phyloP scores from a whole-genome alignment of 1,140 invertebrate genomes.

The Olivierus martensii region DNA sequence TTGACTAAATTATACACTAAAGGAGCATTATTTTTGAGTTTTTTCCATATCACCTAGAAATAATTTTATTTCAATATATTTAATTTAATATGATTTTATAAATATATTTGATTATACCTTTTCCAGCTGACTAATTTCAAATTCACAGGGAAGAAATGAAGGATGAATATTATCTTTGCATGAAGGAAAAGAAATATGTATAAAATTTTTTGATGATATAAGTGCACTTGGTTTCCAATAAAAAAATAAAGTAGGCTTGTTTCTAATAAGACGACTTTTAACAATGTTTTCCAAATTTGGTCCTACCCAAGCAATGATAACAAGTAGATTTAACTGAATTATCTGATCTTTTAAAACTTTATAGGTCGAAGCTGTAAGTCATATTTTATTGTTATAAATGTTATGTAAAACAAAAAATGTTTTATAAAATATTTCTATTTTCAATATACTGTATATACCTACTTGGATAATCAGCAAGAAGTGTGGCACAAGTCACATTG shows the following conservation, averaged over 20 bases:
- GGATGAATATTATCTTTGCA: constrained; percentile 21
- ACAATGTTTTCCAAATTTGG: constrained; percentile 36
- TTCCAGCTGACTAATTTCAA: constrained; percentile 46
- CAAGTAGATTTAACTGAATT: constrained; percentile 23
- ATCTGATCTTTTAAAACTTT: constrained; percentile 20
- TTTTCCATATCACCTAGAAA: constrained; percentile 12
- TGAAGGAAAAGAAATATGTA: constrained; percentile 34
- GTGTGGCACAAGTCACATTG: constrained; percentile 36
- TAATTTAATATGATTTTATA: neutral
- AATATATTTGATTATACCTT: constrained; percentile 35
- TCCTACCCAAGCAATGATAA: constrained; percentile 42
- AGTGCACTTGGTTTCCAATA: constrained; percentile 51
- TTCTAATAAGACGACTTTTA: constrained; percentile 19
- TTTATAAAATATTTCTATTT: too few species aligned
- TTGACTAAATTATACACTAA: constrained; percentile 36
- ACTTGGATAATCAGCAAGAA: constrained; percentile 41
- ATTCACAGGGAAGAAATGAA: constrained; percentile 33
- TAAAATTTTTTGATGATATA: constrained; percentile 20
- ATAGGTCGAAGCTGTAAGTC: constrained; percentile 4
- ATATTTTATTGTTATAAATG: too few species aligned
- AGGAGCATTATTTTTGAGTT: constrained; percentile 3
- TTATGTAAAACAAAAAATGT: too few species aligned
- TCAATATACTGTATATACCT: too few species aligned
- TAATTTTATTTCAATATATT: neutral
- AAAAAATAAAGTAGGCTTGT: constrained; percentile 44